Evolutionary conservation across 2,888 invertebrate species (phyloP).

Genomic region (Drosophila basisetae): DNA sequence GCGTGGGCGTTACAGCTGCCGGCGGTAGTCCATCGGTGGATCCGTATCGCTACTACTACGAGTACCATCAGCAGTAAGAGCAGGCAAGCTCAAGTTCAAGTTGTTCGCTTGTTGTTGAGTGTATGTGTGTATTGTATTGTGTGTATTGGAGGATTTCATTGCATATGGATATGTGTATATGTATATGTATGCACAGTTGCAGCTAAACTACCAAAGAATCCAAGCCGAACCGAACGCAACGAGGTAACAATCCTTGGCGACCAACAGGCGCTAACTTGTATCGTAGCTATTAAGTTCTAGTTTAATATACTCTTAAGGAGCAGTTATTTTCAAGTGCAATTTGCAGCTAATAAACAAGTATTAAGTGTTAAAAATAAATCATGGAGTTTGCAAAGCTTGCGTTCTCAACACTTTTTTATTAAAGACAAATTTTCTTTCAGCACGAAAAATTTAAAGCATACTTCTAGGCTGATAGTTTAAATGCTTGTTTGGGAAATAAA

Average conservation of each 20-base stretch:
- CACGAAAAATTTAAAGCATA: neutral
- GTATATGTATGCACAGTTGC: conserved; percentile 34
- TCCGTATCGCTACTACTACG: conserved; percentile 88
- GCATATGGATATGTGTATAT: conserved; percentile 19
- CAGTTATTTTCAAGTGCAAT: conserved; percentile 19
- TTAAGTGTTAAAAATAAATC: conserved; percentile 25
- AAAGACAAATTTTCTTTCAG: no score
- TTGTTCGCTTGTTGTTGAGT: conserved; percentile 15
- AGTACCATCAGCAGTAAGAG: conserved; percentile 82
- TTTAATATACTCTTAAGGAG: conserved; percentile 40
- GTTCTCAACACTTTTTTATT: neutral
- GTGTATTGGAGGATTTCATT: neutral
- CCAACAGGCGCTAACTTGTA: conserved; percentile 46
- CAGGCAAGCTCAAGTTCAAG: neutral
- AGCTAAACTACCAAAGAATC: conserved; percentile 76
- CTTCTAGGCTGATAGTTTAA: neutral
- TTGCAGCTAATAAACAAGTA: conserved; percentile 41
- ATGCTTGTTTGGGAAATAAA: no score
- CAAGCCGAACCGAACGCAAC: conserved; percentile 37
- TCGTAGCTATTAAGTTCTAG: conserved; percentile 57
- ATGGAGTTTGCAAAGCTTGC: neutral
- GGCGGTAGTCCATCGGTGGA: conserved; percentile 85
- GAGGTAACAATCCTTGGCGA: conserved; percentile 25
- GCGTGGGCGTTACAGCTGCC: conserved; percentile 63
- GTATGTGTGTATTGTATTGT: conserved; percentile 18